phyloP scores from a whole-genome alignment of 2,888 invertebrate species.

The Nomada fucata region DNA sequence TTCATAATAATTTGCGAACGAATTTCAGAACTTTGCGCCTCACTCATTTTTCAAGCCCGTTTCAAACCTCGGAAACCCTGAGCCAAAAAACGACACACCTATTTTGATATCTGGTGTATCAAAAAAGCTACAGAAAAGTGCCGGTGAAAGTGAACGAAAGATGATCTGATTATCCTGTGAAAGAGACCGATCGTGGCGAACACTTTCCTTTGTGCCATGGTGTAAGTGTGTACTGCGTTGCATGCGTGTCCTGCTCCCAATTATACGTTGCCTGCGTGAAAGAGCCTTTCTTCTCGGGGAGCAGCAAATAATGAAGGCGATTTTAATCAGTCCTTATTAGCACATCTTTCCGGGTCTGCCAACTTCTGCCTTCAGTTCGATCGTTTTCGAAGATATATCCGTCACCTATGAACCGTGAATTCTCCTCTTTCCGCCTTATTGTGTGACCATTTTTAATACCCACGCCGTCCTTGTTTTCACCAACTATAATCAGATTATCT shows the following conservation, averaged over 20 bases:
- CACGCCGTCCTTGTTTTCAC: slow-evolving; percentile 21
- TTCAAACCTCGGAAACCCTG: too few species aligned
- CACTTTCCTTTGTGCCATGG: slow-evolving; percentile 60
- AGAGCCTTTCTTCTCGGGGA: slow-evolving; percentile 56
- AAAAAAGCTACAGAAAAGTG: slow-evolving; percentile 18
- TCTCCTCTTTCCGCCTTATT: slow-evolving; percentile 66
- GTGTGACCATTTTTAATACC: slow-evolving; percentile 41
- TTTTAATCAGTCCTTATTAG: slow-evolving; percentile 72
- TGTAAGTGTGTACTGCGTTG: slow-evolving; percentile 15
- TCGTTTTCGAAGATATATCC: slow-evolving; percentile 43
- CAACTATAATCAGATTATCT: slow-evolving; percentile 1
- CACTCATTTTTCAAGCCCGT: too few species aligned
- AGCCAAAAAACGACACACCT: too few species aligned
- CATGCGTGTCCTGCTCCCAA: slow-evolving; percentile 33
- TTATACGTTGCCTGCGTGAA: slow-evolving; percentile 48
- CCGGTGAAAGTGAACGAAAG: slow-evolving; percentile 71
- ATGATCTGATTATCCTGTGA: slow-evolving; percentile 68
- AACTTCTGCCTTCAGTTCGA: slow-evolving; percentile 29
- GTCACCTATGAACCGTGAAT: slow-evolving; percentile 49
- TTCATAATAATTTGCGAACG: too few species aligned
- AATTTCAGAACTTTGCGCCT: too few species aligned
- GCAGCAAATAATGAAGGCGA: slow-evolving; percentile 59
- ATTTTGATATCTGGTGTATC: background rate
- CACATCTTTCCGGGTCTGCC: slow-evolving; percentile 57
- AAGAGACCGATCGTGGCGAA: slow-evolving; percentile 58